A percentile compares a stretch with the other conserved stretches of the same genome.
These are phyloP conservation scores for Hyperoplus immaculatus DNA, from an alignment of 2,797 vertebrate genomes.

Conservation along the genomic window DNA sequence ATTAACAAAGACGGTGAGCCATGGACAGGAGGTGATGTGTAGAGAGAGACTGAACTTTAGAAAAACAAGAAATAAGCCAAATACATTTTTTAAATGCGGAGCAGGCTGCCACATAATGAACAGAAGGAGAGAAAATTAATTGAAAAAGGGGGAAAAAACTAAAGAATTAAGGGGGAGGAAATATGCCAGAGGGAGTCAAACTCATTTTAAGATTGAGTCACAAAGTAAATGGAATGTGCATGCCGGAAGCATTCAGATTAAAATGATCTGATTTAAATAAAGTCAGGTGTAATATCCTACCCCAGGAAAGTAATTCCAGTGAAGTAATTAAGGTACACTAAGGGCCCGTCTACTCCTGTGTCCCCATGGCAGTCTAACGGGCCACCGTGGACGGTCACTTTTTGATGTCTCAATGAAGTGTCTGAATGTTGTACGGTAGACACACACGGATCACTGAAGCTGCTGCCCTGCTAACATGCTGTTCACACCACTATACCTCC, in stretches of 20 bases:
- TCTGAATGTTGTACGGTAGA: no score
- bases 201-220: conserved; percentile 45
- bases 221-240: conserved; percentile 36
- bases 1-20: background rate
- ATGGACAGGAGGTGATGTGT: background rate
- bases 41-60: background rate
- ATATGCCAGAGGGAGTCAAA: conserved; percentile 8
- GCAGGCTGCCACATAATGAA: conserved; percentile 24
- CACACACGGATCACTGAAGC: background rate
- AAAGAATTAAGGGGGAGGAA: conserved; percentile 14
- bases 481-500: background rate
- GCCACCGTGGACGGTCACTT: no score
- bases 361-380: no score
- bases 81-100: background rate
- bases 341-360: background rate
- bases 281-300: conserved; percentile 28
- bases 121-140: conserved; percentile 31
- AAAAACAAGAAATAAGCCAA: background rate
- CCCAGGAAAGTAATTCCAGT: conserved; percentile 34
- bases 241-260: conserved; percentile 24
- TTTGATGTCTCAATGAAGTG: no score
- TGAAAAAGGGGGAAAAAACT: conserved; percentile 28
- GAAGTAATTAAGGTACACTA: conserved; percentile 27
- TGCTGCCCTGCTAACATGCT: background rate
- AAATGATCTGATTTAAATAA: conserved; percentile 11